Evolutionary conservation across 2,113 vertebrate species (phyloP).

Genomic region (Martes martes): DNA sequence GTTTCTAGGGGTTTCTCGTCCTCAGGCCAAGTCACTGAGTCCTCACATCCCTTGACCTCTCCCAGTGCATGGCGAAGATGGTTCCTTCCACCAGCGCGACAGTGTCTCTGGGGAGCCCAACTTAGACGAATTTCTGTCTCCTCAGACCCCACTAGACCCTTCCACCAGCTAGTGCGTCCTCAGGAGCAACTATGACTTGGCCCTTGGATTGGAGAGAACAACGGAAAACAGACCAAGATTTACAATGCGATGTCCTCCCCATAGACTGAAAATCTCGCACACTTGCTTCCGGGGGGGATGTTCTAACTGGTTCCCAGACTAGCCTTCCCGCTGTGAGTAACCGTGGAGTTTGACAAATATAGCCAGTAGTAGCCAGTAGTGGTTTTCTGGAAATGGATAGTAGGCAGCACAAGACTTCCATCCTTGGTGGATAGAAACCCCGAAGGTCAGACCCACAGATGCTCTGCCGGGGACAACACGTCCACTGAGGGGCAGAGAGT

Average conservation of each 20-base stretch:
- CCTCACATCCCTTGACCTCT: background rate
- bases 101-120: background rate
- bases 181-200: background rate
- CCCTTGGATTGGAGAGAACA: background rate
- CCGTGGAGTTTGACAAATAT: too few species aligned
- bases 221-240: background rate
- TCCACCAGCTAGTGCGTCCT: background rate
- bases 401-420: background rate
- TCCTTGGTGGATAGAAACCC: background rate
- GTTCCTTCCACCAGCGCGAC: background rate
- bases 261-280: background rate
- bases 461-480: rapidly evolving
- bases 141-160: background rate
- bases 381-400: background rate
- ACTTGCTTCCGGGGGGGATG: background rate
- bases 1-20: background rate
- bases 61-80: background rate
- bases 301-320: too few species aligned
- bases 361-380: rapidly evolving
- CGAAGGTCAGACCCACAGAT: background rate
- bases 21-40: background rate
- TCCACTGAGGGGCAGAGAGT: rapidly evolving
- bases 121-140: too few species aligned
- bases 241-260: background rate
- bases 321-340: background rate